Evolutionary conservation across 2,113 vertebrate species (phyloP), one percentile per base, ranked within the genome.

Genomic region (Alethe diademata): DNA sequence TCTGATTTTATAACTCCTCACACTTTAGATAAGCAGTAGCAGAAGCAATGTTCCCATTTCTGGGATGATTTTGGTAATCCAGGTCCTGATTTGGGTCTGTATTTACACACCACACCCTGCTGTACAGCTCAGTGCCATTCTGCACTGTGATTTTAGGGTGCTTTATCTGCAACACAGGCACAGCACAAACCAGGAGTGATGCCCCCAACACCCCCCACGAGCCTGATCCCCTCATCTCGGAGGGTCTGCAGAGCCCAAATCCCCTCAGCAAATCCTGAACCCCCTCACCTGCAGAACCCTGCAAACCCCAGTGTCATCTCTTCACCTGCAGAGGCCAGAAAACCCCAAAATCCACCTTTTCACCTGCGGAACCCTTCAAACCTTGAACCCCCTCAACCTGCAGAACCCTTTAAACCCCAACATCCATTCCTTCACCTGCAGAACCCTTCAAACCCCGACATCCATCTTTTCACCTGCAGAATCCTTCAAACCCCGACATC

Each of bases 71-170:
- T n/a, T 1, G 6, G 38, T 19, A 17, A 53, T 8, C 15, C 38
- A 53, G 19, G 6, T 23, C 38, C 26, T 5, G 45, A 15, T 4
- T 28, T 22, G 54, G 33, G 22, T 43, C 5, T 12, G 47, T 19
- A 7, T 38, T 78, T 45, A 38, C 38, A 24, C 12, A 4, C 62
- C 38, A 28, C 15, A 5, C 1, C 4, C 6, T 0, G 5, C 24
- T 1, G 1, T 3, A 2, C 0, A 28, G 45, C 70, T 33, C 58
- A 3, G 25, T 1, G 62, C 8, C 28, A 2, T 9, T 26, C 22
- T 42, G 40, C n/a, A 13, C 12, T 13, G 25, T 2, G 9, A 19
- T 70, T 76, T 23, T 26, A 26, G 62, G 56, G 5, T 19, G 8
- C 20, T 2, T 42, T 4, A 5, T 9, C 48, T 48, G 62, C 62